These are phyloP conservation scores for Callyntrura guangdongensis DNA, from an alignment of 2,888 invertebrate species.

Conservation along the genomic window DNA sequence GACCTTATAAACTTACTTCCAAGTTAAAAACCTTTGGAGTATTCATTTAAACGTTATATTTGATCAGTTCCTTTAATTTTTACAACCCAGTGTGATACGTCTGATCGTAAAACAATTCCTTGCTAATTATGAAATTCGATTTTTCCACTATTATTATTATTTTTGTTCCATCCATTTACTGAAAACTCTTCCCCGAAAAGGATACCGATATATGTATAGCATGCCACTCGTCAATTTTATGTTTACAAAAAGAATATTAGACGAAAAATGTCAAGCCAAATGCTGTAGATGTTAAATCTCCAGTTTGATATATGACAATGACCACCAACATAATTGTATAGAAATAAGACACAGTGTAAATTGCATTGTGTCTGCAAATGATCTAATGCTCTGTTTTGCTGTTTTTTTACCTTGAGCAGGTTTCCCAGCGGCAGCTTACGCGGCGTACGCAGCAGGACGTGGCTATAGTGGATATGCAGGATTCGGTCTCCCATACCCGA, in stretches of 20 bases:
- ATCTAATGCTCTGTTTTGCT: slow-evolving; percentile 47
- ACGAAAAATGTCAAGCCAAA: no score
- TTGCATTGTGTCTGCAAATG: background rate
- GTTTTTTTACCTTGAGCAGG: slow-evolving; percentile 88
- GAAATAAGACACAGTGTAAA: background rate
- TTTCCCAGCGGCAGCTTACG: slow-evolving; percentile 97
- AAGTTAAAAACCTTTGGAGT: background rate
- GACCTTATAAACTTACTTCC: slow-evolving; percentile 39
- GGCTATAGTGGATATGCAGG: slow-evolving; percentile 99
- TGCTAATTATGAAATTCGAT: slow-evolving; percentile 23
- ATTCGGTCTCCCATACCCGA: slow-evolving; percentile 99
- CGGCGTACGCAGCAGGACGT: slow-evolving; percentile 98
- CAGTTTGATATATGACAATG: background rate
- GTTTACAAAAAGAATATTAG: background rate
- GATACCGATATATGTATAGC: background rate
- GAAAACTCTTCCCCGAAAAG: background rate
- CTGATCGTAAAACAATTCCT: slow-evolving; percentile 13
- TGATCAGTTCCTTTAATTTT: no score
- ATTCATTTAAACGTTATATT: no score
- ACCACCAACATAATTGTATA: background rate
- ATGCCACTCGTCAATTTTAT: background rate
- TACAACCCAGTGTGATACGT: no score
- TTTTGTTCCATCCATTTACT: slow-evolving; percentile 1
- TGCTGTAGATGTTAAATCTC: background rate
- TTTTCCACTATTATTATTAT: background rate